Evolutionary conservation across 2,797 vertebrate species (phyloP).

Genomic region (Melanotaenia maccullochi): DNA sequence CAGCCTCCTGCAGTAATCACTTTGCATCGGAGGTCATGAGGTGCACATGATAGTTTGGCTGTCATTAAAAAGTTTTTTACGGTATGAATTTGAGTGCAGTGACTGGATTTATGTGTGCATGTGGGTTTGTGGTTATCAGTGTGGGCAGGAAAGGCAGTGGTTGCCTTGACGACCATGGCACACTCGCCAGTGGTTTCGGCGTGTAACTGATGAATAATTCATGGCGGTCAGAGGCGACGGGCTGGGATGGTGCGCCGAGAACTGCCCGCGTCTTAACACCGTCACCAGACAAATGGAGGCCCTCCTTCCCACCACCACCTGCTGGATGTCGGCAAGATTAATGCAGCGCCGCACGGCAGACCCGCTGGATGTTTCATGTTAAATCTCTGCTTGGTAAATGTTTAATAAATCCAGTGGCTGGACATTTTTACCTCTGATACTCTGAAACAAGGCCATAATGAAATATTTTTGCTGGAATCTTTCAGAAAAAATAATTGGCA

Average conservation of each 20-base stretch:
- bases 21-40: conserved; percentile 11
- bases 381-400: conserved; percentile 1
- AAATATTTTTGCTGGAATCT: not conserved
- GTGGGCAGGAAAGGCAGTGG: conserved; percentile 72
- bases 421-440: not conserved
- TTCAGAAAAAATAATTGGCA: conserved; percentile 15
- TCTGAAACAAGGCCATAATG: not conserved
- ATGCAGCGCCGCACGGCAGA: not conserved
- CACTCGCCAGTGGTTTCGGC: conserved; percentile 71
- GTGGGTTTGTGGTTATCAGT: conserved; percentile 64
- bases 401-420: not conserved
- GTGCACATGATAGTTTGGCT: conserved; percentile 16
- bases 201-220: conserved; percentile 88
- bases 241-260: conserved; percentile 39
- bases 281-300: conserved; percentile 7
- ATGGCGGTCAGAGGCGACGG: conserved; percentile 70
- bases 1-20: conserved; percentile 23
- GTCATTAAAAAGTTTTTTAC: conserved; percentile 26
- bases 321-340: not conserved
- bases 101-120: conserved; percentile 51
- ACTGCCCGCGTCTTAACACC: not conserved
- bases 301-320: not conserved
- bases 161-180: conserved; percentile 88
- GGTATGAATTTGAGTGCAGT: conserved; percentile 30
- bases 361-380: not conserved